Percentiles rank a stretch among this genome's conserved stretches.
These are phyloP conservation scores for Furcifer pardalis DNA, from an alignment of 2,797 vertebrate species.

Conservation along the genomic window DNA sequence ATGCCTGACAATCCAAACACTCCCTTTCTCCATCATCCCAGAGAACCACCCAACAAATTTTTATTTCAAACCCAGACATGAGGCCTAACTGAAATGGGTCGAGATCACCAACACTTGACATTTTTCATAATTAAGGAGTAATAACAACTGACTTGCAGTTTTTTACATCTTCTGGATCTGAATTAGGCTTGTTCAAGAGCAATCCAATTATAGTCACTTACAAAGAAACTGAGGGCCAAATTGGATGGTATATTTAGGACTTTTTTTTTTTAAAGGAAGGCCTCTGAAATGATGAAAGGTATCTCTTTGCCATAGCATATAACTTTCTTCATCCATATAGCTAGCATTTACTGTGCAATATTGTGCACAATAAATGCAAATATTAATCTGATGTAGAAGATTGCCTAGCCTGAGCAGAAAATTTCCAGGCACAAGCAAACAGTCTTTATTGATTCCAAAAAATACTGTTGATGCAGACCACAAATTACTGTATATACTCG, in stretches of 20 bases:
- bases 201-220: neutral
- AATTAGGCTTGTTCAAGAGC: neutral
- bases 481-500: too few relatives aligned
- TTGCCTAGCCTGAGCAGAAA: neutral
- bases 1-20: neutral
- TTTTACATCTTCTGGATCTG: neutral
- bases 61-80: neutral
- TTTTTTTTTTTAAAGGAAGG: too few relatives aligned
- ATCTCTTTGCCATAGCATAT: too few relatives aligned
- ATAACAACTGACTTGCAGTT: neutral
- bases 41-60: neutral
- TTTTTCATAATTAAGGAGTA: neutral
- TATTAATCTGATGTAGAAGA: neutral
- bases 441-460: constrained; percentile 12
- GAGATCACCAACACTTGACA: neutral
- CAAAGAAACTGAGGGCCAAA: neutral
- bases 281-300: too few relatives aligned
- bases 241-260: too few relatives aligned
- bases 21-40: neutral
- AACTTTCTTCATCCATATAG: too few relatives aligned
- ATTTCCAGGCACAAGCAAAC: neutral
- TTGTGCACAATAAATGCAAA: too few relatives aligned
- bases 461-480: constrained; percentile 45
- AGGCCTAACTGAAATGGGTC: neutral
- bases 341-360: too few relatives aligned